phyloP scores from a whole-genome alignment of 2,797 vertebrate species.

The Aplochiton taeniatus region DNA sequence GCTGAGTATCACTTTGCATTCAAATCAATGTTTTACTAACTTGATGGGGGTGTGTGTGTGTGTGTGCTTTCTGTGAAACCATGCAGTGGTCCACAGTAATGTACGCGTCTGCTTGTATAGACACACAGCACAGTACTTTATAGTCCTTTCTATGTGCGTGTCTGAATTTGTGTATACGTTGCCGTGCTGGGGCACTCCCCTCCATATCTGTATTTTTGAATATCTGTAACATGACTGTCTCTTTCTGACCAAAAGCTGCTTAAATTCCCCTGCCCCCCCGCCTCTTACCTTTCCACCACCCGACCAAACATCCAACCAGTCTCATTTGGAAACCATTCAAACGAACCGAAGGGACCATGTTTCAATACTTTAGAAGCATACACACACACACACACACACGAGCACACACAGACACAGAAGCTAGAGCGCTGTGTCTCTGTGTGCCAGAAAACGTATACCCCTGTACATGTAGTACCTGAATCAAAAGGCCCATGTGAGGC shows the following conservation, averaged over 20 bases:
- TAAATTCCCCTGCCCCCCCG: constrained; percentile 27
- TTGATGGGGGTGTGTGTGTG: background rate
- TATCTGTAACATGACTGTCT: constrained; percentile 12
- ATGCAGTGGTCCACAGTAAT: too few relatives aligned
- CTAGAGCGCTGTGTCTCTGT: constrained; percentile 36
- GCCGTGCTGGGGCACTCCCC: constrained; percentile 24
- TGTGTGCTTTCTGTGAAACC: background rate
- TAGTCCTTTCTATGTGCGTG: background rate
- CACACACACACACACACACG: constrained; percentile 9
- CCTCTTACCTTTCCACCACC: constrained; percentile 2
- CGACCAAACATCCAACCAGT: constrained; percentile 43
- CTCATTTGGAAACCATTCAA: constrained; percentile 50
- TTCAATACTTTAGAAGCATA: constrained; percentile 35
- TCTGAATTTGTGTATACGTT: constrained; percentile 16
- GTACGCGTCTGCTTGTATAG: constrained; percentile 1
- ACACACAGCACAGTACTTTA: background rate
- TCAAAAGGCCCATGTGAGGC: constrained; percentile 58
- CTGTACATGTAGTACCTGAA: constrained; percentile 56
- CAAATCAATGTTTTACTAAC: background rate
- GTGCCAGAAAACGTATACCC: constrained; percentile 52
- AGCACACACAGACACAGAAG: background rate
- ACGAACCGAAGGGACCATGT: constrained; percentile 48
- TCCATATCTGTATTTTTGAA: constrained; percentile 44
- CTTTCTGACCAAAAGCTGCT: constrained; percentile 44
- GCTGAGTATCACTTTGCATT: constrained; percentile 1